phyloP scores from a whole-genome alignment of 2,888 invertebrate species.

The Metallyticus violacea region DNA sequence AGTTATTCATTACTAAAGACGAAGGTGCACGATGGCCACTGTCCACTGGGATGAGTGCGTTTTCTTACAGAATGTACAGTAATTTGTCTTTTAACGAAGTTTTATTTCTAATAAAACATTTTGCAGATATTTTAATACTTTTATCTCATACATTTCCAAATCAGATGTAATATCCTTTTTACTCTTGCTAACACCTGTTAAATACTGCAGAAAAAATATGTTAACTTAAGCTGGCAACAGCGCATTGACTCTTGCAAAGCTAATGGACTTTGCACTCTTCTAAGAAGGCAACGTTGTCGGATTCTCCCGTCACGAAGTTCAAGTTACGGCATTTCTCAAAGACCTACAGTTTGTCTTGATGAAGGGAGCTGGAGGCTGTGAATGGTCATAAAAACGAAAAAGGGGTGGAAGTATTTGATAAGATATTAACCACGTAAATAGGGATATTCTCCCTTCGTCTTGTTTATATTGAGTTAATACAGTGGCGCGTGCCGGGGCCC shows the following conservation, averaged over 20 bases:
- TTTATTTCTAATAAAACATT: too few species aligned
- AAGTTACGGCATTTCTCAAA: not conserved
- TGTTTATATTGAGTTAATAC: conserved; percentile 4
- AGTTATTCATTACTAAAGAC: too few species aligned
- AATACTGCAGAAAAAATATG: not conserved
- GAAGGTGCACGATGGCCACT: too few species aligned
- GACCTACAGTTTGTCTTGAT: not conserved
- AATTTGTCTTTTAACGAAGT: too few species aligned
- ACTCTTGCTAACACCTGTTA: too few species aligned
- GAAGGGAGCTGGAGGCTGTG: not conserved
- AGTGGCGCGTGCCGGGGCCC: not conserved
- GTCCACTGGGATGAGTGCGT: too few species aligned
- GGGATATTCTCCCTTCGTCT: not conserved
- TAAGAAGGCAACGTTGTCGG: not conserved
- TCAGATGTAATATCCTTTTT: too few species aligned
- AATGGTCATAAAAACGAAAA: not conserved
- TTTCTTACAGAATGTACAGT: too few species aligned
- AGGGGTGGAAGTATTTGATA: not conserved
- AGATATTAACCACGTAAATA: not conserved
- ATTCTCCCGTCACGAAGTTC: not conserved
- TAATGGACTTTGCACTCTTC: not conserved
- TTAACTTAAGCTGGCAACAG: not conserved
- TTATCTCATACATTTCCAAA: too few species aligned
- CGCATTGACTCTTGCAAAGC: not conserved
- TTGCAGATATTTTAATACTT: too few species aligned